A percentile compares a stretch with the other conserved stretches of the same genome.
phyloP scores from a whole-genome alignment of 2,113 vertebrate species.

The Sphaerodactylus townsendi region DNA sequence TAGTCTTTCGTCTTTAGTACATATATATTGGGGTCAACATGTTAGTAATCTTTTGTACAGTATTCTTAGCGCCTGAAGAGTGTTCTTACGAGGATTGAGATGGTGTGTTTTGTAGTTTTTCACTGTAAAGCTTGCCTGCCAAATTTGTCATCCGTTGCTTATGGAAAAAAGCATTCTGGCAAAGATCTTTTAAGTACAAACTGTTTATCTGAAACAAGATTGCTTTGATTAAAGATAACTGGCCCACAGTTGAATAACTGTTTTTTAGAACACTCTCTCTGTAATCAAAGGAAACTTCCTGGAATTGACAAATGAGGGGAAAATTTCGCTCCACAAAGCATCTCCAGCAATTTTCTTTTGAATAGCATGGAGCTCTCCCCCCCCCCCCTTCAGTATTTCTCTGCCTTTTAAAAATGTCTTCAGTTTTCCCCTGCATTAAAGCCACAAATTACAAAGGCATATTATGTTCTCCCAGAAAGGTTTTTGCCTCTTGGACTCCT shows the following conservation, averaged over 20 bases:
- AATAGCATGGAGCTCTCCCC: neutral
- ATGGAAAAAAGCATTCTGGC: neutral
- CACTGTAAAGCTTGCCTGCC: neutral
- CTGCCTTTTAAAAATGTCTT: neutral
- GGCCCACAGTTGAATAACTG: neutral
- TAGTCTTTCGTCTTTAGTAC: too few relatives aligned
- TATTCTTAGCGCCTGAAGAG: neutral
- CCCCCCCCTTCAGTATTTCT: neutral
- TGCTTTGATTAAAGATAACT: neutral
- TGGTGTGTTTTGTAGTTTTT: neutral
- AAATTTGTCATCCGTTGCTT: neutral
- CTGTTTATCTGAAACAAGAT: neutral
- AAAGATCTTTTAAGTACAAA: neutral
- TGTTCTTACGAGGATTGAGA: neutral
- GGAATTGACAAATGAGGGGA: neutral
- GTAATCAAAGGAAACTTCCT: neutral
- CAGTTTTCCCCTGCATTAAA: neutral
- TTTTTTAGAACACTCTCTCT: conserved; percentile 9
- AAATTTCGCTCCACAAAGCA: neutral
- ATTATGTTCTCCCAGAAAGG: neutral
- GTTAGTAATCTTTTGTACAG: too few relatives aligned
- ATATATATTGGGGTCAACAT: too few relatives aligned
- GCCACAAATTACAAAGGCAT: neutral
- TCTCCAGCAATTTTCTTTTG: neutral
- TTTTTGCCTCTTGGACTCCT: neutral